Evolutionary conservation across 2,113 vertebrate species (phyloP).

Genomic region (Nasalis larvatus): DNA sequence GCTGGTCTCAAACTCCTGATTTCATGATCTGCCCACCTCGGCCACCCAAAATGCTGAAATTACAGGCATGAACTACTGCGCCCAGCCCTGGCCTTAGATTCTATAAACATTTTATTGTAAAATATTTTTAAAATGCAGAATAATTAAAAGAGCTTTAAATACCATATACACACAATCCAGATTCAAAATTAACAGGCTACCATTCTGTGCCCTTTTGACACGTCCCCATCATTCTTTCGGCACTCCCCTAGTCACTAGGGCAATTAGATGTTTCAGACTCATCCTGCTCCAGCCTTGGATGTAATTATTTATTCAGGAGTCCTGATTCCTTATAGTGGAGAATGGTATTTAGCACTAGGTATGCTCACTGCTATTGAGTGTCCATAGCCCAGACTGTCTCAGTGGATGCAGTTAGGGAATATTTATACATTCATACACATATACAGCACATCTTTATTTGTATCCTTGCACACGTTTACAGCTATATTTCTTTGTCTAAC

Average conservation of each 20-base stretch:
- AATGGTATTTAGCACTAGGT: not conserved
- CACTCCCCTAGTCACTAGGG: not conserved
- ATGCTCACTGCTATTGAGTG: not conserved
- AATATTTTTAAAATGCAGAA: not conserved
- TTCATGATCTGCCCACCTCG: too few species aligned
- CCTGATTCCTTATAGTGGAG: not conserved
- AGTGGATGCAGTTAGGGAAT: not conserved
- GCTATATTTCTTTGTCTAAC: not conserved
- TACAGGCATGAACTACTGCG: too few species aligned
- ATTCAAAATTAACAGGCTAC: not conserved
- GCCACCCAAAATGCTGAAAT: too few species aligned
- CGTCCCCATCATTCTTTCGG: not conserved
- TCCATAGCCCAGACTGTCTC: not conserved
- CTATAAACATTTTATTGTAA: constrained; percentile 24
- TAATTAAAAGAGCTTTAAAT: not conserved
- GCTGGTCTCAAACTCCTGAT: too few species aligned
- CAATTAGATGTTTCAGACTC: not conserved
- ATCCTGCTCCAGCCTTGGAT: not conserved
- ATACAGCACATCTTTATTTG: not conserved
- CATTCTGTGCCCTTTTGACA: not conserved
- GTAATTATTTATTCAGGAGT: not conserved
- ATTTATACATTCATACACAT: not conserved
- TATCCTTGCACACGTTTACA: not conserved
- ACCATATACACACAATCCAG: not conserved
- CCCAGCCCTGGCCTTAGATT: not conserved